A percentile compares a stretch with the other conserved stretches of the same genome.
Conservation (phyloP, 2,113 vertebrate genomes). For the Malurus cyaneus region DNA sequence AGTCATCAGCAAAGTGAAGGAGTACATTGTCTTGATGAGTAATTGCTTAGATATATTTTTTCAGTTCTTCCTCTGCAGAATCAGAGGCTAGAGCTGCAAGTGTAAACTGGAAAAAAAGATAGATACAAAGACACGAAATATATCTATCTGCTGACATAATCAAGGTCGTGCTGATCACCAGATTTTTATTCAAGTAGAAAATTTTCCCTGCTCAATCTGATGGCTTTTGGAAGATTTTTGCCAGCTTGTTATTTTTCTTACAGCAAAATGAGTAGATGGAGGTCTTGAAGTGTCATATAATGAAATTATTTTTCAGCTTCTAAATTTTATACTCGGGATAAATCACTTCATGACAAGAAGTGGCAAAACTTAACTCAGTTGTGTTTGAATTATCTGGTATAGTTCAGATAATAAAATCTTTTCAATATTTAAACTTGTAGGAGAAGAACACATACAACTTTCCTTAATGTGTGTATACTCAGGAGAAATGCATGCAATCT, state of each 20-base stretch:
- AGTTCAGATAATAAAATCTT: not conserved
- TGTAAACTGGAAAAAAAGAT: not conserved
- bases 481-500: not conserved
- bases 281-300: not conserved
- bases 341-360: not conserved
- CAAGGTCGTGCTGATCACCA: not conserved
- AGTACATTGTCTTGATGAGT: not conserved
- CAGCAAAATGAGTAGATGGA: not conserved
- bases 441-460: not conserved
- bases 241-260: not conserved
- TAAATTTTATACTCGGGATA: not conserved
- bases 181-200: not conserved
- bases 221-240: not conserved
- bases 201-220: not conserved
- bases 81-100: not conserved
- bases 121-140: not conserved
- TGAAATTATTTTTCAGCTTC: not conserved
- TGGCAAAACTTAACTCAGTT: not conserved
- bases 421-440: not conserved
- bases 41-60: not conserved
- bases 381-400: not conserved
- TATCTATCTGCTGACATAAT: not conserved
- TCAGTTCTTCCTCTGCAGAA: not conserved
- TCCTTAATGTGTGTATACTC: not conserved
- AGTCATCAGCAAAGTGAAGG: slow-evolving; percentile 15